Percentiles rank a stretch among this genome's conserved stretches.
Conservation (phyloP, 2,888 invertebrate species). For the Zelleria hepariella region DNA sequence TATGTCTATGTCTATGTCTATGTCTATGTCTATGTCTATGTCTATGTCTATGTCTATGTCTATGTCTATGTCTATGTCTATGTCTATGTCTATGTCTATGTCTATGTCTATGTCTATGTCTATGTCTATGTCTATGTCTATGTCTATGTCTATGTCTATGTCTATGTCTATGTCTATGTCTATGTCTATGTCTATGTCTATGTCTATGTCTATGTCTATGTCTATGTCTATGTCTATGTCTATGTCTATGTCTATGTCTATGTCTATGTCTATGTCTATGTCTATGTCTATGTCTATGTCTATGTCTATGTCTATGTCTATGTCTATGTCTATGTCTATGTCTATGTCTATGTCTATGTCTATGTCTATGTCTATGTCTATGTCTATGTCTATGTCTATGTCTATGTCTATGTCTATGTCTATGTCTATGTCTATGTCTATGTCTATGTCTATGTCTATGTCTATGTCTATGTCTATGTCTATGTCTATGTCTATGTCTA, state of each 20-base stretch:
- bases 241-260: conserved; percentile 1
- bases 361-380: conserved; percentile 1
- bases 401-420: conserved; percentile 1
- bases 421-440: neutral
- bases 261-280: neutral
- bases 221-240: conserved; percentile 1
- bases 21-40: neutral
- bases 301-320: neutral
- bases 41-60: conserved; percentile 1
- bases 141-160: neutral
- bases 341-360: conserved; percentile 1
- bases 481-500: conserved; percentile 1
- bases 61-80: conserved; percentile 1
- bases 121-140: conserved; percentile 1
- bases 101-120: conserved; percentile 1
- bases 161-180: conserved; percentile 1
- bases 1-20: conserved; percentile 1
- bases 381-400: neutral
- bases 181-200: conserved; percentile 1
- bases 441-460: neutral
- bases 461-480: conserved; percentile 1
- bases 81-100: neutral
- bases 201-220: neutral
- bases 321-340: neutral
- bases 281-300: conserved; percentile 1